phyloP scores from a whole-genome alignment of 2,888 invertebrate species.

The Mayetiola destructor region DNA sequence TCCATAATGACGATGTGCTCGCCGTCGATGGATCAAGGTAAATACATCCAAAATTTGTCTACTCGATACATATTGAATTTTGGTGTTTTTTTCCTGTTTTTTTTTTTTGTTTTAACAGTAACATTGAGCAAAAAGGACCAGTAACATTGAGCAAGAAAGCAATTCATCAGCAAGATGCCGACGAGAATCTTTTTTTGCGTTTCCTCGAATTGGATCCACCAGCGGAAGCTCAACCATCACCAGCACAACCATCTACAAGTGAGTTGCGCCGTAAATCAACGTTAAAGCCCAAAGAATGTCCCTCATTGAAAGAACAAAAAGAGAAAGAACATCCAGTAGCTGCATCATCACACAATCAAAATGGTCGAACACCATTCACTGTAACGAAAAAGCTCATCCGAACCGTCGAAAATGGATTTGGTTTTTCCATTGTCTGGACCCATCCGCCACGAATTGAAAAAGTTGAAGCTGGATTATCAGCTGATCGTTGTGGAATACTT shows the following conservation, averaged over 20 bases:
- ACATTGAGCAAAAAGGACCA: background rate
- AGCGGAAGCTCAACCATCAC: conserved; percentile 40
- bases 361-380: conserved; percentile 71
- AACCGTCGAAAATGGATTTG: conserved; percentile 50
- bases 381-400: conserved; percentile 49
- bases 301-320: background rate
- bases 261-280: conserved; percentile 40
- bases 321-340: conserved; percentile 21
- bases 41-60: conserved; percentile 16
- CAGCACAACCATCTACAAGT: conserved; percentile 27
- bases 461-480: conserved; percentile 65
- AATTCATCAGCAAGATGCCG: conserved; percentile 47
- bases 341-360: conserved; percentile 37
- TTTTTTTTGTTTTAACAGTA: background rate
- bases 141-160: conserved; percentile 41
- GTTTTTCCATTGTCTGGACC: conserved; percentile 81
- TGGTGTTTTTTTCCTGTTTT: no score
- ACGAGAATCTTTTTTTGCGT: conserved; percentile 56
- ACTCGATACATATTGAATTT: no score
- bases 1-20: conserved; percentile 33
- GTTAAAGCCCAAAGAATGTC: conserved; percentile 28
- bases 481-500: conserved; percentile 65
- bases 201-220: conserved; percentile 71
- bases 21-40: conserved; percentile 18
- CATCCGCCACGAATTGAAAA: conserved; percentile 74